Evolutionary conservation across 2,888 invertebrate species (phyloP), one percentile per base, ranked within the genome.

Genomic region (Anoplius nigerrimus): DNA sequence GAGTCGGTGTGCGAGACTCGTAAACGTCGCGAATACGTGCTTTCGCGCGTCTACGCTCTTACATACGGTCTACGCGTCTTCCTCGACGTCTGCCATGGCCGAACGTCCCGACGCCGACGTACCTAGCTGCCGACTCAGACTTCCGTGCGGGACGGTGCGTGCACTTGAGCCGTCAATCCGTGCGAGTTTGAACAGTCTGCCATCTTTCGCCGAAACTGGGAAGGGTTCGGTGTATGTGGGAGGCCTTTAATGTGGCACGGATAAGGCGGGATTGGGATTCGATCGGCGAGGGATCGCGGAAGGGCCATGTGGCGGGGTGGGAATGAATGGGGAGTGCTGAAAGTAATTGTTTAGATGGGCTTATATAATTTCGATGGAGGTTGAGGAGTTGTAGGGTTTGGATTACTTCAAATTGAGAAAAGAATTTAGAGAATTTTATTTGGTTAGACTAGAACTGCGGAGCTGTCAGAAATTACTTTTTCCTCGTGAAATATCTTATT

Each of bases 111-210:
- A 58, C 65, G 66, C 20, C 53, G 66, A 62, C 48, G 51, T 56
- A 16, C 18, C 56, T 22, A 48, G 42, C 43, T 34, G 57, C 53
- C 58, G 62, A n/a, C n/a, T n/a, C n/a, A n/a, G n/a, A n/a, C 60
- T 57, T 62, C 61, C 74, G 58, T 58, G 66, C 58, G 62, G 61
- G 48, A 45, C 66, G n/a, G 64, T 57, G 67, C 66, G 66, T 62
- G 57, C 60, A 66, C 66, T 69, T 60, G 54, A 72, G 55, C 69
- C 66, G 73, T 73, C 73, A 73, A 73, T 73, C 69, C 64, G 60
- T 51, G 48, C 62, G 60, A 67, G 71, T 62, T 71, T 67, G 61
- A 57, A 71, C 66, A 64, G 71, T 51, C 62, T 46, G 46, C 24
- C 48, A 53, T 54, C 13, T 42, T 34, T 11, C 56, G 27, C 20